Percentiles rank a stretch among this genome's conserved stretches.
These are phyloP conservation scores for Bombyx huttoni DNA, from an alignment of 2,888 invertebrate genomes.

Conservation along the genomic window DNA sequence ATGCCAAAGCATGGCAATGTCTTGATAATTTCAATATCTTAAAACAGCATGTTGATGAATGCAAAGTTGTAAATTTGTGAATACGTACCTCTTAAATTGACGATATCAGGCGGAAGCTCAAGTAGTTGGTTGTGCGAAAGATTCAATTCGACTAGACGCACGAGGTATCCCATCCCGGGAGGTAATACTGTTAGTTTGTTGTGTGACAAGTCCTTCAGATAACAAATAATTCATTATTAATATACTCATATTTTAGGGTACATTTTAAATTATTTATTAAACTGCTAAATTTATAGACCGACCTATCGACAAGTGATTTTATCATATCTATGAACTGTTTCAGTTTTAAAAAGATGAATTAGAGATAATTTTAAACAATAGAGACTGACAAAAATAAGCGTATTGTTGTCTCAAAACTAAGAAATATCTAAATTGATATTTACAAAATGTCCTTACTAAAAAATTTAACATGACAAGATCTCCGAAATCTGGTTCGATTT, in stretches of 20 bases:
- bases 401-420: too few relatives aligned
- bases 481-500: conserved; percentile 80
- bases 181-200: conserved; percentile 83
- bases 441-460: conserved; percentile 33
- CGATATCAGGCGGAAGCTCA: conserved; percentile 85
- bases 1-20: too few relatives aligned
- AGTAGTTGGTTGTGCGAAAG: conserved; percentile 81
- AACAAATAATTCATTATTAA: conserved; percentile 2
- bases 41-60: neutral
- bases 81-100: conserved; percentile 83
- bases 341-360: too few relatives aligned
- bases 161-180: conserved; percentile 86
- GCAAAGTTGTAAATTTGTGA: conserved; percentile 6
- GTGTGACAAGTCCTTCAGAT: conserved; percentile 81
- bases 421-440: too few relatives aligned
- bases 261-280: too few relatives aligned
- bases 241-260: too few relatives aligned
- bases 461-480: conserved; percentile 81
- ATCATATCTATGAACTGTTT: too few relatives aligned
- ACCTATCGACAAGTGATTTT: too few relatives aligned
- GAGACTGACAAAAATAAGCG: too few relatives aligned
- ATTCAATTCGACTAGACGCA: conserved; percentile 80
- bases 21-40: neutral
- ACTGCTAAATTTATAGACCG: too few relatives aligned
- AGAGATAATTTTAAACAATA: too few relatives aligned